phyloP scores from a whole-genome alignment of 1,140 invertebrate genomes.

The Anadara kagoshimensis region DNA sequence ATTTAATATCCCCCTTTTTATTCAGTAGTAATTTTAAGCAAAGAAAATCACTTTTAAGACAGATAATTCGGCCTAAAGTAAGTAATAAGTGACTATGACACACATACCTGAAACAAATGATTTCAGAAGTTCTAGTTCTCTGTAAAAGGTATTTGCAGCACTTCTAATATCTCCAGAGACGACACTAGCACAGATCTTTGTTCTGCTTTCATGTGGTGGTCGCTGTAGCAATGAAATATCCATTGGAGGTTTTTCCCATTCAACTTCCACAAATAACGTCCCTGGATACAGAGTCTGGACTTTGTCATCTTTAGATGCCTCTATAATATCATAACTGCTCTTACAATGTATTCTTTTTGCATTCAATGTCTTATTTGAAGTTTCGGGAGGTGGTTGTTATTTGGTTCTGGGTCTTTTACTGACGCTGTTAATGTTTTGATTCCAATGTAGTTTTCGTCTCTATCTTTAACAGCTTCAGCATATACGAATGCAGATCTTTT shows the following conservation, averaged over 20 bases:
- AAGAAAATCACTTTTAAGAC: too few species aligned
- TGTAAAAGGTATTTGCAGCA: conserved; percentile 34
- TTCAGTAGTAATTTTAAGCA: too few species aligned
- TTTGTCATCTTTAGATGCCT: conserved; percentile 17
- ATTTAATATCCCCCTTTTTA: too few species aligned
- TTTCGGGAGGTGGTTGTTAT: conserved; percentile 30
- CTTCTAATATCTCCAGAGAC: conserved; percentile 44
- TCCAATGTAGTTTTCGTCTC: conserved; percentile 9
- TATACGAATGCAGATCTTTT: conserved; percentile 27
- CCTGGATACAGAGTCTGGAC: conserved; percentile 28
- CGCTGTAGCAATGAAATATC: conserved; percentile 38
- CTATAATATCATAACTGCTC: conserved; percentile 30
- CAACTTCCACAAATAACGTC: conserved; percentile 44
- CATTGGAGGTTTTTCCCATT: conserved; percentile 40
- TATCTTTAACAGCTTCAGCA: background rate
- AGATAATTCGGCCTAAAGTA: too few species aligned
- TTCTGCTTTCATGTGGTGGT: conserved; percentile 47
- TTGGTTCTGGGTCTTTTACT: conserved; percentile 13
- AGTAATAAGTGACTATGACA: too few species aligned
- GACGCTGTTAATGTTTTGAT: conserved; percentile 7
- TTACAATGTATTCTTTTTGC: conserved; percentile 25
- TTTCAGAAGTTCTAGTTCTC: conserved; percentile 48
- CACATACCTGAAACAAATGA: conserved; percentile 43
- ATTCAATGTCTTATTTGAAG: conserved; percentile 15
- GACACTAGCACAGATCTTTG: conserved; percentile 45